Conservation (phyloP, 2,797 vertebrate genomes). For the Pseudochaenichthys georgianus region DNA sequence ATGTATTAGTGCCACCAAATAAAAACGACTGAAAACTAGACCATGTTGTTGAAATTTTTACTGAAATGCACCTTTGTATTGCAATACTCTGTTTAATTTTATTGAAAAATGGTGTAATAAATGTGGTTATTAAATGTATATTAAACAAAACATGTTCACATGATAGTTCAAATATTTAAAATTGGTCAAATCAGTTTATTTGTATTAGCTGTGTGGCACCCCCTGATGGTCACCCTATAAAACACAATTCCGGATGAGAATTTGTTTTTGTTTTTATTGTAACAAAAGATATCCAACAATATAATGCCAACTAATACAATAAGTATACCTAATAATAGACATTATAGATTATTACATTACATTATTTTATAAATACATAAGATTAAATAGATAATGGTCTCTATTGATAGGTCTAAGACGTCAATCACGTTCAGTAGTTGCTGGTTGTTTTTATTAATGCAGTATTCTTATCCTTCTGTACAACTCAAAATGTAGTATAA, state of each 20-base stretch:
- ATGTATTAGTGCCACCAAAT: constrained; percentile 29
- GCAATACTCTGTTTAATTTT: neutral
- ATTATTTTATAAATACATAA: too few relatives aligned
- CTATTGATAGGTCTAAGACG: too few relatives aligned
- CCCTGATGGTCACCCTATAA: neutral
- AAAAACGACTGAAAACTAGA: constrained; percentile 38
- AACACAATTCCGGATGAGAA: constrained; percentile 33
- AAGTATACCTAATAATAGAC: too few relatives aligned
- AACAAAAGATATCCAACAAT: too few relatives aligned
- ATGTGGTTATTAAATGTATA: neutral
- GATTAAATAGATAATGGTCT: too few relatives aligned
- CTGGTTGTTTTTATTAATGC: too few relatives aligned
- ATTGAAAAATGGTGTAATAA: neutral
- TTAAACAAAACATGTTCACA: neutral
- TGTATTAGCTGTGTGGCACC: constrained; percentile 3
- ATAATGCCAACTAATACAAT: too few relatives aligned
- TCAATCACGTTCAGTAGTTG: too few relatives aligned
- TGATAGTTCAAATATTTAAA: neutral
- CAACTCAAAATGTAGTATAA: too few relatives aligned
- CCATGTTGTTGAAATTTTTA: neutral
- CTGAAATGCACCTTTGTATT: neutral
- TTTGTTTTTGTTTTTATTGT: too few relatives aligned
- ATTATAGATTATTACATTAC: too few relatives aligned
- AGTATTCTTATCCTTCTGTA: too few relatives aligned
- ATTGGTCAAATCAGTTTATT: fast-evolving